Evolutionary conservation across 37 sponge, comb jelly and placozoan genomes (phyloP).

Genomic region (Crambe crambe): DNA sequence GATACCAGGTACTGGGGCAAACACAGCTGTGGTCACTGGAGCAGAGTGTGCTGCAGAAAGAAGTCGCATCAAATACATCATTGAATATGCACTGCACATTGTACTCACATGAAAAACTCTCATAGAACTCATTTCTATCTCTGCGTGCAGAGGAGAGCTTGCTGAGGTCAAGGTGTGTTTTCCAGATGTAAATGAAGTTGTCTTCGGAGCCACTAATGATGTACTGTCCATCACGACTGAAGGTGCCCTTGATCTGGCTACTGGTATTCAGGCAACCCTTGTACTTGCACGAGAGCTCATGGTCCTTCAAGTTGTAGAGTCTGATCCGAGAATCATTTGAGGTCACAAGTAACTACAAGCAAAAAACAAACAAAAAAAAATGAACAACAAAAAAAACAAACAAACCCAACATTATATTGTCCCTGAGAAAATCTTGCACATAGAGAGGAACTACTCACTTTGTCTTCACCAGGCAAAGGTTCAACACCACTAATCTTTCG

Average conservation of each 20-base stretch:
- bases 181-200: slow-evolving; percentile 86
- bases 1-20: slow-evolving; percentile 93
- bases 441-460: slow-evolving; percentile 34
- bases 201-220: slow-evolving; percentile 96
- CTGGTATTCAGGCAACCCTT: slow-evolving; percentile 90
- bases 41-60: slow-evolving; percentile 67
- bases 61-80: no score
- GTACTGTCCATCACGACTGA: slow-evolving; percentile 80
- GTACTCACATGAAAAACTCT: slow-evolving; percentile 77
- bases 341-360: slow-evolving; percentile 79
- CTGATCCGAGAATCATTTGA: slow-evolving; percentile 94
- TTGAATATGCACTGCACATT: neutral
- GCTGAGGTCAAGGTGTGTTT: slow-evolving; percentile 75
- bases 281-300: slow-evolving; percentile 88
- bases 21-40: slow-evolving; percentile 86
- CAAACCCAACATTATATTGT: neutral
- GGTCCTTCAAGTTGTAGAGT: slow-evolving; percentile 91
- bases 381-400: neutral
- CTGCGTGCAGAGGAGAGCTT: slow-evolving; percentile 77
- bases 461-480: slow-evolving; percentile 91
- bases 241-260: slow-evolving; percentile 89
- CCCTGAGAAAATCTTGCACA: neutral
- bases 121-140: slow-evolving; percentile 91
- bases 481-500: slow-evolving; percentile 92
- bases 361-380: no score